Percentiles rank a stretch among this genome's conserved stretches.
These are phyloP conservation scores for Staurois parvus DNA, from an alignment of 2,797 vertebrate species.

Conservation along the genomic window DNA sequence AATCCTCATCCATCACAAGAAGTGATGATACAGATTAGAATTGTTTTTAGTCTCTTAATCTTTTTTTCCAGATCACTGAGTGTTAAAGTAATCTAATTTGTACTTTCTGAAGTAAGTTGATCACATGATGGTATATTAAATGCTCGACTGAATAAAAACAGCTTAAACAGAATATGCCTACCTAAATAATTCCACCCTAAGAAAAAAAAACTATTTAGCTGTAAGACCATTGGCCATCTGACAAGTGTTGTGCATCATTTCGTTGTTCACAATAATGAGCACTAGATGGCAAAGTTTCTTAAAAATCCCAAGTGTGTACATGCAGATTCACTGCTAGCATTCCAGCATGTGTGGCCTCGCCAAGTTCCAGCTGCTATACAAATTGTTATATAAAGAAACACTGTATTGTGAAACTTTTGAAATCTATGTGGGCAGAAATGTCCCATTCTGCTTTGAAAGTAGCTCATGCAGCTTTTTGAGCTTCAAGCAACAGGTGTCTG, in stretches of 20 bases:
- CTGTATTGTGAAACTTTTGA: too few relatives aligned
- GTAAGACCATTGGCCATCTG: background rate
- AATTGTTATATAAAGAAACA: too few relatives aligned
- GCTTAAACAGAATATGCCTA: background rate
- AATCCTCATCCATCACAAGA: background rate
- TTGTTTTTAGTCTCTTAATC: background rate
- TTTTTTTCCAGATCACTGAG: background rate
- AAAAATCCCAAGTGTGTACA: background rate
- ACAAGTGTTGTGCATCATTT: background rate
- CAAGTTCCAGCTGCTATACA: too few relatives aligned
- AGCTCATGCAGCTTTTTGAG: too few relatives aligned
- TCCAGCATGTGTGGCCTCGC: too few relatives aligned
- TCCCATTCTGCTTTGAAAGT: too few relatives aligned
- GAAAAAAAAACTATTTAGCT: background rate
- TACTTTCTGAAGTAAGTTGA: background rate
- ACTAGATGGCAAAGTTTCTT: slow-evolving; percentile 10
- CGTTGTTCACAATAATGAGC: slow-evolving; percentile 2
- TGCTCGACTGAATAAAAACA: slow-evolving; percentile 11
- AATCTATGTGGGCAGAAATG: too few relatives aligned
- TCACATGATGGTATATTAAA: slow-evolving; percentile 30
- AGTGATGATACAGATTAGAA: background rate
- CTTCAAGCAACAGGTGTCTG: too few relatives aligned
- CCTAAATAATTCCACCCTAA: background rate
- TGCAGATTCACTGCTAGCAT: too few relatives aligned
- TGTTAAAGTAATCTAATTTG: background rate